Percentiles rank a stretch among this genome's conserved stretches.
Conservation (phyloP, 1,140 invertebrate genomes). For the Portunus trituberculatus region DNA sequence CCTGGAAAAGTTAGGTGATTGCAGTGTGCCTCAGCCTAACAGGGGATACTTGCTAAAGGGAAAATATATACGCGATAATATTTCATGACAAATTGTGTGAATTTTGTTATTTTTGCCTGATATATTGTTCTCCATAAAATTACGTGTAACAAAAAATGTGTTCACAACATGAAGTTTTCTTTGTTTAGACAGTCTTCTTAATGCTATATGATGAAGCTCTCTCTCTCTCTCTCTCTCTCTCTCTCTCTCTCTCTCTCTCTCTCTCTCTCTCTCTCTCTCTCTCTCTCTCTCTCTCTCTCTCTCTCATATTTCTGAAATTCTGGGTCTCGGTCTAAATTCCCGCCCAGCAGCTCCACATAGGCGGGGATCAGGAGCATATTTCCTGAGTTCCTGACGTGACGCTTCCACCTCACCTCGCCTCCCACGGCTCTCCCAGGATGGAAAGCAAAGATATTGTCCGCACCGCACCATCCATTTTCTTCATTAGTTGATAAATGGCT, state of each 20-base stretch:
- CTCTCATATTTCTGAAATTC: background rate
- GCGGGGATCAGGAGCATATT: background rate
- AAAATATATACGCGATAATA: no score
- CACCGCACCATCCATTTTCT: constrained; percentile 61
- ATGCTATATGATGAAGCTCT: no score
- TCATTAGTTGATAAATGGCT: constrained; percentile 71
- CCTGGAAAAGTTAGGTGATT: no score
- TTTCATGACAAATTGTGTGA: background rate
- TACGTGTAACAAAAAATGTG: background rate
- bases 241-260: constrained; percentile 31
- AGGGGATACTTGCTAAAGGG: no score
- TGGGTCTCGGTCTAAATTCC: background rate
- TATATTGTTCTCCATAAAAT: background rate
- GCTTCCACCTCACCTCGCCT: background rate
- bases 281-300: constrained; percentile 22
- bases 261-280: constrained; percentile 2
- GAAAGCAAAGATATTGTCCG: constrained; percentile 62
- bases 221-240: constrained; percentile 12
- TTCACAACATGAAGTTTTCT: no score
- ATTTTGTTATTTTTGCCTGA: background rate
- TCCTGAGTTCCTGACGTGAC: background rate
- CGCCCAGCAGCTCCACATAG: constrained; percentile 15
- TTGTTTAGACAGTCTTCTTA: background rate
- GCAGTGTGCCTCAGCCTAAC: no score
- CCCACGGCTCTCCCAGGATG: background rate